Conservation (phyloP, 1,140 invertebrate species). For the Papilio glaucus region DNA sequence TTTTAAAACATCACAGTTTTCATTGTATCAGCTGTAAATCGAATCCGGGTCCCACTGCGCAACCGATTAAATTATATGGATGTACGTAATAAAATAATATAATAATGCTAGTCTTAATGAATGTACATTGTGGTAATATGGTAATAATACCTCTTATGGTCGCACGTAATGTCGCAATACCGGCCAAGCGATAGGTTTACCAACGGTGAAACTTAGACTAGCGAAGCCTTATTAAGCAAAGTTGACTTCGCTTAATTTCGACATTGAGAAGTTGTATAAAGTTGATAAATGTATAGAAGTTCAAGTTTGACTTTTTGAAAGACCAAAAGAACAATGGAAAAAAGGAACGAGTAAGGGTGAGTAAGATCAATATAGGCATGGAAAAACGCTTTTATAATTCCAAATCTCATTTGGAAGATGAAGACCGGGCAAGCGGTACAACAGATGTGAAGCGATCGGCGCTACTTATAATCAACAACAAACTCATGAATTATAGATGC, state of each 20-base stretch:
- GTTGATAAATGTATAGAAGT: background rate
- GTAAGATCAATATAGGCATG: too few relatives aligned
- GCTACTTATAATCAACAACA: too few relatives aligned
- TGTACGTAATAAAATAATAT: too few relatives aligned
- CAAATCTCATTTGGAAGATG: too few relatives aligned
- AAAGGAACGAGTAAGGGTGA: background rate
- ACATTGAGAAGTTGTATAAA: background rate
- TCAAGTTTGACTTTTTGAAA: background rate
- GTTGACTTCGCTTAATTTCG: background rate
- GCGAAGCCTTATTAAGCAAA: background rate
- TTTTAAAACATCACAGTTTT: too few relatives aligned
- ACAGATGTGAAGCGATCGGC: too few relatives aligned
- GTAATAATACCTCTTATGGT: background rate
- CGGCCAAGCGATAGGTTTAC: background rate
- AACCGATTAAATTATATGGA: too few relatives aligned
- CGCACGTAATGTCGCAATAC: background rate
- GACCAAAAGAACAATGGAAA: background rate
- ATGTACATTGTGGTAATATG: background rate
- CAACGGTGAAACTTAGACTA: background rate
- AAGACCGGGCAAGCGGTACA: too few relatives aligned
- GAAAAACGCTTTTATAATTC: too few relatives aligned
- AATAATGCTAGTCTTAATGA: background rate
- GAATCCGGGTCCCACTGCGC: too few relatives aligned
- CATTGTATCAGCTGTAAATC: too few relatives aligned
- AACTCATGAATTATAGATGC: too few relatives aligned